Conservation (phyloP, 2,113 vertebrate genomes). For the Bufo bufo region DNA sequence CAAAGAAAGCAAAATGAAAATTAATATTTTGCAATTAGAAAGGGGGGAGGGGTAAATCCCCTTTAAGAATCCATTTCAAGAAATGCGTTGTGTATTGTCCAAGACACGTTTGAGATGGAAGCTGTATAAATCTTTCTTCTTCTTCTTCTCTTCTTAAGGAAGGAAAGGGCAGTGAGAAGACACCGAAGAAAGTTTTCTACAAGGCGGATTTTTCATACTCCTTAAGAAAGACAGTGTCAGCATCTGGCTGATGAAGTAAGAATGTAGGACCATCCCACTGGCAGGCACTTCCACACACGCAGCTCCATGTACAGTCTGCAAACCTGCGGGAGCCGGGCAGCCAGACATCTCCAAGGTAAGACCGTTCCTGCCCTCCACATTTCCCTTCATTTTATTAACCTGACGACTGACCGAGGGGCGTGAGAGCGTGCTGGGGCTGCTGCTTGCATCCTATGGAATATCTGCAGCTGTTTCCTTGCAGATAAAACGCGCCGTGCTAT, state of each 20-base stretch:
- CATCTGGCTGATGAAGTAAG: slow-evolving; percentile 57
- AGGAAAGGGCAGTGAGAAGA: slow-evolving; percentile 5
- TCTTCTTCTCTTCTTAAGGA: slow-evolving; percentile 14
- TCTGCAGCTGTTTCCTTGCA: slow-evolving; percentile 42
- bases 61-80: background rate
- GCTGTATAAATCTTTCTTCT: background rate
- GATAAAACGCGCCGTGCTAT: slow-evolving; percentile 6
- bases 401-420: background rate
- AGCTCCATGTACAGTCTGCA: slow-evolving; percentile 55
- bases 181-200: slow-evolving; percentile 36
- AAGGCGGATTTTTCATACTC: slow-evolving; percentile 42
- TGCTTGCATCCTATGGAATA: background rate
- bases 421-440: background rate
- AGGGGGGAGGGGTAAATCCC: background rate
- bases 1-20: slow-evolving; percentile 9
- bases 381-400: background rate
- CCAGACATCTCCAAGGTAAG: slow-evolving; percentile 42
- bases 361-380: background rate
- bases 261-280: slow-evolving; percentile 56
- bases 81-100: background rate
- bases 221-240: slow-evolving; percentile 58
- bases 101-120: background rate
- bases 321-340: slow-evolving; percentile 26
- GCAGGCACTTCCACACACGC: slow-evolving; percentile 23
- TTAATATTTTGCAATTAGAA: background rate